Base-by-base conservation (phyloP, 2,113 vertebrate species). In the Coturnix japonica region DNA sequence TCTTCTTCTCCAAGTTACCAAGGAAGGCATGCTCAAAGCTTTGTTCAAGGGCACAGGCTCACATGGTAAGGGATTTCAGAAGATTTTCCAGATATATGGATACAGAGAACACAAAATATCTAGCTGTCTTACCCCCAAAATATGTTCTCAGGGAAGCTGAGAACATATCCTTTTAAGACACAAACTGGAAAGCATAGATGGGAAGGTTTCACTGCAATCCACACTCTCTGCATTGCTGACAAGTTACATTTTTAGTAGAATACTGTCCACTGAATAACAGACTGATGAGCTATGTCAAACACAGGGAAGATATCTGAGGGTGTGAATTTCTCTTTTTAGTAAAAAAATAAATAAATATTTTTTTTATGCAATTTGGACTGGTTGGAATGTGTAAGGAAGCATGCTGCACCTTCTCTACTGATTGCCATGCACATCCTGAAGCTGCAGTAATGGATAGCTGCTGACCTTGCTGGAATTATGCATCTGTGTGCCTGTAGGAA, bases 1-100 rank as follows among this genome's bases (percentile, higher is more conserved):
- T 7, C 14, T 60, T 64, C 10, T 65, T 92, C 31, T 93, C 64
- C 47, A 59, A 30, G 46, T 85, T 96, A 96, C 49, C 20, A 92
- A 94, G 86, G 91, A 83, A 92, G n/a, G 21, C 46, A 83, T 7
- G 8, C 91, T 61, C 33, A 76, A 73, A 75, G 12, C 13, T 56
- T 81, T 67, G 77, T 78, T 91, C 94, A 87, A 74, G 83, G 89
- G 51, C 76, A 88, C 87, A 82, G 89, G 85, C 89, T 91, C 69
- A 46, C 76, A 86, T 4, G 69, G 56, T 89, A 92, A 95, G 85
- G 91, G 59, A 89, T 87, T 92, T 95, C 66, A 70, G 85, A 89
- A 49, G 70, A 47, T 88, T 73, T 96, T 92, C 49, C 81, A 94
- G 47, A 76, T 96, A 82, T 15, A 43, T 60, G 66, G 43, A 54